These are phyloP conservation scores for Dryococelus australis DNA, from an alignment of 2,888 invertebrate genomes.

Conservation along the genomic window DNA sequence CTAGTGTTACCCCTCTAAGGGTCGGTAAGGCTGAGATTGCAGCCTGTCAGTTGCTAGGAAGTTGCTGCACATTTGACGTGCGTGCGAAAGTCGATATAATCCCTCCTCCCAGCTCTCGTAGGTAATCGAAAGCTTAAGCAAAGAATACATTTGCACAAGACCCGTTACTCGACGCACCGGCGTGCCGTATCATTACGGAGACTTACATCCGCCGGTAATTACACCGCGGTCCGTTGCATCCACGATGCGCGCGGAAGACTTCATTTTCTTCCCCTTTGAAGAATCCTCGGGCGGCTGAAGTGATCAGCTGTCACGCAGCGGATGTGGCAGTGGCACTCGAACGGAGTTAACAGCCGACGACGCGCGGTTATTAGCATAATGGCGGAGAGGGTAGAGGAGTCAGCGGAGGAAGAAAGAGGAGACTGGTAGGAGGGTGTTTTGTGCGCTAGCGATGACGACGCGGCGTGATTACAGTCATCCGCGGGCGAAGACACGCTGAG, in stretches of 20 bases:
- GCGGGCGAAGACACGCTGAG: background rate
- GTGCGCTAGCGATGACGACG: background rate
- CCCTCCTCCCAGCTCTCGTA: background rate
- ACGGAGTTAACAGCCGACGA: background rate
- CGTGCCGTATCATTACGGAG: no score
- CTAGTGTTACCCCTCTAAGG: no score
- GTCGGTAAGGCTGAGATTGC: no score
- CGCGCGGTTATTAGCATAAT: background rate
- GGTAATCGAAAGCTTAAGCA: no score
- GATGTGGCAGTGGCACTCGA: background rate
- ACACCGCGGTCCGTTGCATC: background rate
- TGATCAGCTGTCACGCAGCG: background rate
- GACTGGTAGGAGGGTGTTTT: background rate
- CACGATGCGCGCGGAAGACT: no score
- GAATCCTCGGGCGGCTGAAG: background rate
- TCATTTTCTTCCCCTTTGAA: background rate
- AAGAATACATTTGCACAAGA: no score
- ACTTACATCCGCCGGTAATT: no score
- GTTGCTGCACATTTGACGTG: background rate
- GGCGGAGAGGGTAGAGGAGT: background rate
- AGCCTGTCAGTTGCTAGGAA: background rate
- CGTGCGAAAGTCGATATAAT: background rate
- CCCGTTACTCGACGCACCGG: no score
- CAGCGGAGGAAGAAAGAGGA: background rate
- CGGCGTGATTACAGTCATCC: slow-evolving; percentile 5